Conservation (phyloP, 2,113 vertebrate genomes). For the Pipa parva region DNA sequence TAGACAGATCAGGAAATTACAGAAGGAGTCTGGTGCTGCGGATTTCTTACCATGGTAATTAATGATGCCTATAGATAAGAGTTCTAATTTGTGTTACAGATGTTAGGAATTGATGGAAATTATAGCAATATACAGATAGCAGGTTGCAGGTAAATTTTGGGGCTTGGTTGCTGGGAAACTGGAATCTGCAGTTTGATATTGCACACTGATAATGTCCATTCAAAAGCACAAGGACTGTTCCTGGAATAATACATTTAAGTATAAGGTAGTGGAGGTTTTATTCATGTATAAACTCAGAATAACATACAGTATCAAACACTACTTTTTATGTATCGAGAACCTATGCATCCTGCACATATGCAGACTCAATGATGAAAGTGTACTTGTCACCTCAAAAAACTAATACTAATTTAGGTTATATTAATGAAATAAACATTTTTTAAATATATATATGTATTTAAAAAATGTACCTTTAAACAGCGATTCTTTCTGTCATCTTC, state of each 20-base stretch:
- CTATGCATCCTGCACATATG: too few species aligned
- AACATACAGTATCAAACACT: too few species aligned
- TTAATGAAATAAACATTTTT: too few species aligned
- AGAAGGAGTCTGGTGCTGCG: not conserved
- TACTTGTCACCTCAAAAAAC: too few species aligned
- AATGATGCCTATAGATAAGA: conserved; percentile 8
- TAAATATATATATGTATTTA: too few species aligned
- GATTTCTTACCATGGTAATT: not conserved
- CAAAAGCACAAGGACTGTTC: not conserved
- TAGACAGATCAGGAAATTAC: conserved; percentile 1
- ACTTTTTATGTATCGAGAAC: too few species aligned
- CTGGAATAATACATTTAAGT: not conserved
- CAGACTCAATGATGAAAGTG: too few species aligned
- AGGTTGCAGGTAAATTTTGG: not conserved
- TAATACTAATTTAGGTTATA: too few species aligned
- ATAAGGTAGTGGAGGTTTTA: not conserved
- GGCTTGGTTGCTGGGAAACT: conserved; percentile 14
- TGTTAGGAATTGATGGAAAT: not conserved
- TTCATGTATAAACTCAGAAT: not conserved
- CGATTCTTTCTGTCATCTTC: too few species aligned
- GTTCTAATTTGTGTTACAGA: conserved; percentile 2
- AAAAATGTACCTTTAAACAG: too few species aligned
- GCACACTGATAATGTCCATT: not conserved
- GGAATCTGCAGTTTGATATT: conserved; percentile 3
- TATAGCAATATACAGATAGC: not conserved